Base-by-base conservation (phyloP, 2,113 vertebrate genomes). In the Eupsittula cactorum region DNA sequence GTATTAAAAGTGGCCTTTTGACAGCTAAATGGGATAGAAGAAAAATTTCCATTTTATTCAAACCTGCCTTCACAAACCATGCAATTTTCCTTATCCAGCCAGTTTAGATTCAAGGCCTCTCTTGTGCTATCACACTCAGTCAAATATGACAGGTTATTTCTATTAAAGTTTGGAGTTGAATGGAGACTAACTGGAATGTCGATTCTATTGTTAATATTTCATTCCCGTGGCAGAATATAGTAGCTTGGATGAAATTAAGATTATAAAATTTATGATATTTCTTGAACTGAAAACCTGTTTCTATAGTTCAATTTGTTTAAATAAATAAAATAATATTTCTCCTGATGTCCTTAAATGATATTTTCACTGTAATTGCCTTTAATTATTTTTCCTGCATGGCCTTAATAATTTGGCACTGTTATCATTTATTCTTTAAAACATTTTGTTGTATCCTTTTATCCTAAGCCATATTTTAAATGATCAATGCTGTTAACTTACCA, bases 161-260 rank as follows among this genome's bases (percentile, higher is more conserved):
- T 97, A 97, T 97, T 97, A 97, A 98, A 97, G 96, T 97, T 98
- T 97, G 95, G 88, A 80, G 92, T 91, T 97, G 96, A 98, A 98
- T 90, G 86, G 95, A 98, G 95, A 97, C 97, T 98, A 98, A 98
- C 94, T 96, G 95, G 74, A 97, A 97, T 95, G 82, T 76, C 84
- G 25, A 95, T 96, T 94, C 82, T 92, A 93, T 90, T 95, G 95
- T 97, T 97, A 97, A 96, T 98, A 97, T 97, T 97, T 97, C 96
- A 97, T 96, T 94, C 74, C 53, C 39, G 47, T 69, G 89, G 65
- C 93, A 93, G 94, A 95, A 96, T 85, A 79, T 39, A 78, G 79
- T 93, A 92, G 71, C 77, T 84, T 85, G 53, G 77, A 86, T 92
- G 65, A 94, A 97, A 60, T 87, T 93, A 92, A 95, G 89, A 82